Evolutionary conservation across 2,797 vertebrate genomes (phyloP).

Genomic region (Taenioides sp.): DNA sequence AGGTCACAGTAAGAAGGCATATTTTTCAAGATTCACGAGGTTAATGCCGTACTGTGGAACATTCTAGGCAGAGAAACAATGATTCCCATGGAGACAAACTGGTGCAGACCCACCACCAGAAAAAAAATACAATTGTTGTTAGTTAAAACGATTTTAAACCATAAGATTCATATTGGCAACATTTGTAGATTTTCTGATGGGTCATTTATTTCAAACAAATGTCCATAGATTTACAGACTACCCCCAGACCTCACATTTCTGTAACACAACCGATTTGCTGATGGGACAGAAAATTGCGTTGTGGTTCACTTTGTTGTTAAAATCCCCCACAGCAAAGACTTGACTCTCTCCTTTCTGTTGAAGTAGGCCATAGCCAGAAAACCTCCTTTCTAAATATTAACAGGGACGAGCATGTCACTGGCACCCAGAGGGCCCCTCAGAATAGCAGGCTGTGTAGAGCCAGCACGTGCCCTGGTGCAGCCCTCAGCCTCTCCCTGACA

Average conservation of each 20-base stretch:
- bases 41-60: too few species aligned
- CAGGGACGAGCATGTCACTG: conserved; percentile 72
- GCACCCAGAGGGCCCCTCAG: conserved; percentile 73
- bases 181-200: background rate
- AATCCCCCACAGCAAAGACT: conserved; percentile 26
- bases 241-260: background rate
- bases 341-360: conserved; percentile 42
- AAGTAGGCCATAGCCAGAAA: conserved; percentile 77
- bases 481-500: conserved; percentile 42
- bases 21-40: too few species aligned
- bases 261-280: background rate
- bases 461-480: conserved; percentile 46
- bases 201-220: background rate
- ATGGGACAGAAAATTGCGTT: conserved; percentile 23
- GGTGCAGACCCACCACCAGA: too few species aligned
- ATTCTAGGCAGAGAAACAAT: too few species aligned
- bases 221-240: background rate
- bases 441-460: conserved; percentile 72
- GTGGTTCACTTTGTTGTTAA: conserved; percentile 27
- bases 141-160: too few species aligned
- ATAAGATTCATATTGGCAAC: too few species aligned
- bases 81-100: too few species aligned
- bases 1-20: too few species aligned
- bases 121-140: too few species aligned
- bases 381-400: conserved; percentile 79